phyloP scores from a whole-genome alignment of 2,888 invertebrate species.

The Globia sparganii region DNA sequence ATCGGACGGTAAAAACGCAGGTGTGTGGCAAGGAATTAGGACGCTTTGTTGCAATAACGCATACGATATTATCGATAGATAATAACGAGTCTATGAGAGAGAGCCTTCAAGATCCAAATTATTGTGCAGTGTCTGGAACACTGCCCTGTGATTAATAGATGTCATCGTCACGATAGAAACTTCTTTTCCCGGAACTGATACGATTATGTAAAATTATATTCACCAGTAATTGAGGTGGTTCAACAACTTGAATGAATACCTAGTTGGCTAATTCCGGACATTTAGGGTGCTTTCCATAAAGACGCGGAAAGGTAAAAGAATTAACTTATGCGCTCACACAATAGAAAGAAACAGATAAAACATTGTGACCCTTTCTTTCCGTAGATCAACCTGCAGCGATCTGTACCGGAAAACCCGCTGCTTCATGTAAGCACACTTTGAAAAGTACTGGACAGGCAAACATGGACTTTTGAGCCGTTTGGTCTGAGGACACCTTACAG shows the following conservation, averaged over 20 bases:
- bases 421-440: background rate
- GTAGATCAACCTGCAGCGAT: background rate
- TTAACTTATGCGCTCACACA: background rate
- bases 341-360: background rate
- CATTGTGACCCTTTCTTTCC: no score
- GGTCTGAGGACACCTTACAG: background rate
- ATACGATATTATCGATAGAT: no score
- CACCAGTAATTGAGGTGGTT: conserved; percentile 8
- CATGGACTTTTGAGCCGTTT: background rate
- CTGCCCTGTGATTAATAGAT: background rate
- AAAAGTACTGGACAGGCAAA: background rate
- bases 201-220: conserved; percentile 22
- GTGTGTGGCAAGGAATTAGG: no score
- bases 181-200: conserved; percentile 2
- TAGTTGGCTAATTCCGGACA: background rate
- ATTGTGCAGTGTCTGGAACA: no score
- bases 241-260: conserved; percentile 6
- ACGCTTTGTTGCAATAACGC: no score
- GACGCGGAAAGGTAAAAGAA: background rate
- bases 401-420: background rate
- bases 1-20: no score
- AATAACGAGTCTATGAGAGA: no score
- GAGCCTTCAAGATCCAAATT: no score
- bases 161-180: background rate
- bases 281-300: no score